phyloP scores from a whole-genome alignment of 2,797 vertebrate genomes.

The Sarcoramphus papa region DNA sequence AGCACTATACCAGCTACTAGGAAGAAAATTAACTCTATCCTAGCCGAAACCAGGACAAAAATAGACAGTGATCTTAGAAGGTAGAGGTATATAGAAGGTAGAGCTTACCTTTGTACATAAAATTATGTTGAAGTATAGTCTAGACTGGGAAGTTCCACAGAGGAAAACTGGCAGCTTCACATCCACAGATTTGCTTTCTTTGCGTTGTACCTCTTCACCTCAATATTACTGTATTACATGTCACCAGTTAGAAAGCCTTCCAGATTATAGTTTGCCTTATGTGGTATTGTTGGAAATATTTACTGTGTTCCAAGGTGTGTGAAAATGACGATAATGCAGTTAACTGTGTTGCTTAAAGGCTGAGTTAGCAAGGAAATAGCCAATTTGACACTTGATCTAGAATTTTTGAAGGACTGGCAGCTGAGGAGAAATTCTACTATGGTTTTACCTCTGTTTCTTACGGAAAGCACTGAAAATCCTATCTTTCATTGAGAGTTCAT shows the following conservation, averaged over 20 bases:
- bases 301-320: neutral
- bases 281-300: neutral
- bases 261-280: neutral
- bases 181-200: neutral
- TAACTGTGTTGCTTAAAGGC: neutral
- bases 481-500: neutral
- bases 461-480: neutral
- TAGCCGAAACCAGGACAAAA: neutral
- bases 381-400: neutral
- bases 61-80: neutral
- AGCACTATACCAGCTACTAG: too few species aligned
- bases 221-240: neutral
- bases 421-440: neutral
- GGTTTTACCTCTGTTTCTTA: neutral
- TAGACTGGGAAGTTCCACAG: neutral
- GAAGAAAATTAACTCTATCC: too few species aligned
- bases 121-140: neutral
- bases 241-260: neutral
- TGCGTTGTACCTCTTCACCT: neutral
- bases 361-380: neutral
- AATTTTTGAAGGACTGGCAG: neutral
- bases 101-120: neutral
- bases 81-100: neutral
- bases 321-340: neutral
- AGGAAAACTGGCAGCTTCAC: neutral